phyloP scores from a whole-genome alignment of 2,888 invertebrate species.

The Saturnia japonica region DNA sequence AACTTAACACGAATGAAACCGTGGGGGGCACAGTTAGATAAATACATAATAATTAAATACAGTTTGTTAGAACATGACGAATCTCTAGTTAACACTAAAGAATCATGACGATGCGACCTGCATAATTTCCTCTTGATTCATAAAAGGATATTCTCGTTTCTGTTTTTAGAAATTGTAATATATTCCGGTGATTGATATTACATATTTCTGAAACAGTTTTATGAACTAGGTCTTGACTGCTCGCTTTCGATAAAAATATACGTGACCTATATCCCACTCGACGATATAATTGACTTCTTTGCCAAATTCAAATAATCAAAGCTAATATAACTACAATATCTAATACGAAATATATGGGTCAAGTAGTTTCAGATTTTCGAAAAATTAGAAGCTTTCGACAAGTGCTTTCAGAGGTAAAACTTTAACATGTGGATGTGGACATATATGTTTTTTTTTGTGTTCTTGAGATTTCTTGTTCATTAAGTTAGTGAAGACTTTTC shows the following conservation, averaged over 20 bases:
- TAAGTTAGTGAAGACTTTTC: no score
- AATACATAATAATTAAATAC: conserved; percentile 3
- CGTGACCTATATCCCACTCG: background rate
- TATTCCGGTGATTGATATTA: background rate
- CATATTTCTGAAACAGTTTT: background rate
- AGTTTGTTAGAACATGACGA: background rate
- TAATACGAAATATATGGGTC: no score
- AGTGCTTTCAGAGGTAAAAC: no score
- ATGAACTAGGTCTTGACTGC: background rate
- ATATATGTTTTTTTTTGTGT: no score
- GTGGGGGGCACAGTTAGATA: background rate
- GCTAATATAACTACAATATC: no score
- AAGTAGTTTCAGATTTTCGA: background rate
- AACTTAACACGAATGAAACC: no score
- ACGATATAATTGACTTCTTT: background rate
- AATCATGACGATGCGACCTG: conserved; percentile 19
- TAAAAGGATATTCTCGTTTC: conserved; percentile 10
- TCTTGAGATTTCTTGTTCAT: no score
- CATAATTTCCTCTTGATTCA: conserved; percentile 19
- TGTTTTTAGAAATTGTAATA: conserved; percentile 4
- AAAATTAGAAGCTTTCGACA: no score
- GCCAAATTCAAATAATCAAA: no score
- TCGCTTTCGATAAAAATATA: background rate
- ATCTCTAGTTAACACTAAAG: background rate
- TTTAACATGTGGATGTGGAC: no score